phyloP scores from a whole-genome alignment of 2,888 invertebrate genomes.

The Kryphioiulus occultus region DNA sequence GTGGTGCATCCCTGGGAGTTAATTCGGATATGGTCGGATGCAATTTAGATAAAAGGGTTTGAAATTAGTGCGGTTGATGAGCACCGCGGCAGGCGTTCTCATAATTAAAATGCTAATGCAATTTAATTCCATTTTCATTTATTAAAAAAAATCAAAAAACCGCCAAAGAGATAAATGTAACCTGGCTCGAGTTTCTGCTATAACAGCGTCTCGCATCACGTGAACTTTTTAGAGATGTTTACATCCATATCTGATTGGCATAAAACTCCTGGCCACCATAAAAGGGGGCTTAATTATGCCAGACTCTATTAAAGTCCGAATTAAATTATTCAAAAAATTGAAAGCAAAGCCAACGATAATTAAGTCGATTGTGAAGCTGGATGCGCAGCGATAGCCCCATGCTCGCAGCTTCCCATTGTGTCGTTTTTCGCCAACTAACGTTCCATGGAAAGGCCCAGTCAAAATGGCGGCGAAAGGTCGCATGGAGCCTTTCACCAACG shows the following conservation, averaged over 20 bases:
- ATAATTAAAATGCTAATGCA: neutral
- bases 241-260: neutral
- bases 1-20: too few relatives aligned
- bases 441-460: neutral
- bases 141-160: neutral
- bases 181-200: too few relatives aligned
- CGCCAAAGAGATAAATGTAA: neutral
- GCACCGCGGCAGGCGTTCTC: neutral
- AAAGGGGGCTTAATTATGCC: neutral
- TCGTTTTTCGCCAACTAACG: neutral
- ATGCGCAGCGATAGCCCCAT: neutral
- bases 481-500: neutral
- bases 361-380: neutral
- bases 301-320: too few relatives aligned
- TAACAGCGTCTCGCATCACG: too few relatives aligned
- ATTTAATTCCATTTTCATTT: neutral
- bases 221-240: neutral
- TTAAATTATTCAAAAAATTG: too few relatives aligned
- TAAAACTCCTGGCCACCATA: neutral
- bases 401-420: neutral
- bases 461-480: conserved; percentile 5
- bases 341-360: too few relatives aligned
- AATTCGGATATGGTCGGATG: neutral
- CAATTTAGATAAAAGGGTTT: neutral
- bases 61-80: neutral